Conservation (phyloP, 2,797 vertebrate species). For the Anniella stebbinsi region DNA sequence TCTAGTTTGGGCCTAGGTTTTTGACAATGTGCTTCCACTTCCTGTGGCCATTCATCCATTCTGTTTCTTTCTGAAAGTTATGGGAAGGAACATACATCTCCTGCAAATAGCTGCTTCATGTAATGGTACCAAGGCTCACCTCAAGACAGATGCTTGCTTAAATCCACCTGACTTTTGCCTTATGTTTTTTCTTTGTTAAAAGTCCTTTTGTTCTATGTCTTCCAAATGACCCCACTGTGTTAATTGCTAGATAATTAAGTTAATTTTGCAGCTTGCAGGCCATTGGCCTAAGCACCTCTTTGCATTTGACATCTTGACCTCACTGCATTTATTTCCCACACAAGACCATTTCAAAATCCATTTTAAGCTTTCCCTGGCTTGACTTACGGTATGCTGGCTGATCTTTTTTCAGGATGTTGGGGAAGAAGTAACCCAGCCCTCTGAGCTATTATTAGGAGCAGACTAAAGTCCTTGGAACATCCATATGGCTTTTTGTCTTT, state of each 20-base stretch:
- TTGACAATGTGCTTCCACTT: not conserved
- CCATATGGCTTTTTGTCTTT: conserved; percentile 64
- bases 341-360: not conserved
- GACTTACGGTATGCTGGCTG: not conserved
- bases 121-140: not conserved
- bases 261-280: rapidly evolving
- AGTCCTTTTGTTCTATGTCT: not conserved
- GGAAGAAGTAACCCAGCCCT: conserved; percentile 30
- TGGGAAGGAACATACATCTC: not conserved
- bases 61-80: not conserved
- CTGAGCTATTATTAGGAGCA: conserved; percentile 66
- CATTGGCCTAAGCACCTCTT: conserved; percentile 3
- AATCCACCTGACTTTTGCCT: not conserved
- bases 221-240: not conserved
- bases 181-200: not conserved
- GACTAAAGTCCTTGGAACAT: conserved; percentile 62
- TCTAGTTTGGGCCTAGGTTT: not conserved
- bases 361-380: rapidly evolving
- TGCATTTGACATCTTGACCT: not conserved
- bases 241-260: conserved; percentile 28
- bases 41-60: not conserved
- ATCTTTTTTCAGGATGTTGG: not conserved
- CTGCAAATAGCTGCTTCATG: not conserved
- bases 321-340: not conserved
- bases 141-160: not conserved